A percentile compares a stretch with the other conserved stretches of the same genome.
Evolutionary conservation across 2,113 vertebrate genomes (phyloP).

Genomic region (Ciconia boyciana): DNA sequence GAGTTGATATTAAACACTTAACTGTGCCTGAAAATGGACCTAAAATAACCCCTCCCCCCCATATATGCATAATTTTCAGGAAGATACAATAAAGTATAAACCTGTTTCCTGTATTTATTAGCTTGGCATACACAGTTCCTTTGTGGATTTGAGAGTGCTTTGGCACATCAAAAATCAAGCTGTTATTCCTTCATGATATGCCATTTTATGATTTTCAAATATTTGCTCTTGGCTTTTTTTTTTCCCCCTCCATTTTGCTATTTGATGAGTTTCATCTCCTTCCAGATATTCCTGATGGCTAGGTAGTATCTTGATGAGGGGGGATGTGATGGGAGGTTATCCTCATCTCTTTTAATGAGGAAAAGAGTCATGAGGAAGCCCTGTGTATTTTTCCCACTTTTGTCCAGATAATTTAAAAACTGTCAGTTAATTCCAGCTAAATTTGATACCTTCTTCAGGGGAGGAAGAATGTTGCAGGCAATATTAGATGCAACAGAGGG

Average conservation of each 20-base stretch:
- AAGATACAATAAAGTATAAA: background rate
- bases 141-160: background rate
- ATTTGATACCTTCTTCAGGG: background rate
- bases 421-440: background rate
- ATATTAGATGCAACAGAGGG: background rate
- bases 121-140: background rate
- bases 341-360: background rate
- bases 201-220: background rate
- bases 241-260: background rate
- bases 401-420: background rate
- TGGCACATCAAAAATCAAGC: background rate
- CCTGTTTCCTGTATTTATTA: background rate
- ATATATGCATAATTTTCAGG: background rate
- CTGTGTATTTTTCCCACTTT: background rate
- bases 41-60: background rate
- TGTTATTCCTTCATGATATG: background rate
- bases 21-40: background rate
- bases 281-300: background rate
- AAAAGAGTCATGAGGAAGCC: background rate
- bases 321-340: rapidly evolving
- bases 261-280: background rate
- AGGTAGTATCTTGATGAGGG: background rate
- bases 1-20: background rate
- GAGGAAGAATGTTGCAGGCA: background rate
- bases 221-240: background rate